Evolutionary conservation across 2,113 vertebrate species (phyloP).

Genomic region (Sphaerodactylus townsendi): DNA sequence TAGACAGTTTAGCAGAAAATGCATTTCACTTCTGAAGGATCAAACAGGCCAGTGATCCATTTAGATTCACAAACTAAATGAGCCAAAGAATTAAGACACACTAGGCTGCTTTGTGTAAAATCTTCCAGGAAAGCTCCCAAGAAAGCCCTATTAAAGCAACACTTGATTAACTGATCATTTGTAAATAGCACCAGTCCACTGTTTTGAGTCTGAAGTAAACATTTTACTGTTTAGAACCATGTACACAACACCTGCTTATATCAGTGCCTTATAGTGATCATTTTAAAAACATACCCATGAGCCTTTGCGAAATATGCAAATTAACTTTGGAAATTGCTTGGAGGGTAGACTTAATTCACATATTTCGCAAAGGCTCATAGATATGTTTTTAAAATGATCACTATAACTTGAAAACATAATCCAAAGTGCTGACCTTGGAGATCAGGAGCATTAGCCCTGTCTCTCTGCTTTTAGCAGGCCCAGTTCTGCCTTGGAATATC

Average conservation of each 20-base stretch:
- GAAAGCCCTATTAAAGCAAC: not conserved
- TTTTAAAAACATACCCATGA: too few species aligned
- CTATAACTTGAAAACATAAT: too few species aligned
- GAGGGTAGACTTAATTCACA: too few species aligned
- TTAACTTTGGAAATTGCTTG: too few species aligned
- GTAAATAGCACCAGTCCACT: not conserved
- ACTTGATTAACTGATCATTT: not conserved
- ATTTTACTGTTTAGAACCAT: not conserved
- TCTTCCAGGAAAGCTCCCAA: not conserved
- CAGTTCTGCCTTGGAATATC: too few species aligned
- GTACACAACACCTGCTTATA: not conserved
- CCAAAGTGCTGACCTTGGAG: too few species aligned
- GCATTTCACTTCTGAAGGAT: constrained; percentile 65
- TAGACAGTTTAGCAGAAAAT: constrained; percentile 56
- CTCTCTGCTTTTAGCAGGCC: too few species aligned
- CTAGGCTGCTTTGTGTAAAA: constrained; percentile 40
- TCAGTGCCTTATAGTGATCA: too few species aligned
- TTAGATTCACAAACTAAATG: constrained; percentile 65
- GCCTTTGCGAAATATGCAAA: too few species aligned
- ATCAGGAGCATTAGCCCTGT: too few species aligned
- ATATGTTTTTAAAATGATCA: too few species aligned
- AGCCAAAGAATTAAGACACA: constrained; percentile 61
- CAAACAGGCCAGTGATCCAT: constrained; percentile 60
- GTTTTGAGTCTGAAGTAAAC: not conserved
- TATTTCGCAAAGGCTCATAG: too few species aligned